phyloP scores from a whole-genome alignment of 2,797 vertebrate species.

The Micropoecilia bifurca region DNA sequence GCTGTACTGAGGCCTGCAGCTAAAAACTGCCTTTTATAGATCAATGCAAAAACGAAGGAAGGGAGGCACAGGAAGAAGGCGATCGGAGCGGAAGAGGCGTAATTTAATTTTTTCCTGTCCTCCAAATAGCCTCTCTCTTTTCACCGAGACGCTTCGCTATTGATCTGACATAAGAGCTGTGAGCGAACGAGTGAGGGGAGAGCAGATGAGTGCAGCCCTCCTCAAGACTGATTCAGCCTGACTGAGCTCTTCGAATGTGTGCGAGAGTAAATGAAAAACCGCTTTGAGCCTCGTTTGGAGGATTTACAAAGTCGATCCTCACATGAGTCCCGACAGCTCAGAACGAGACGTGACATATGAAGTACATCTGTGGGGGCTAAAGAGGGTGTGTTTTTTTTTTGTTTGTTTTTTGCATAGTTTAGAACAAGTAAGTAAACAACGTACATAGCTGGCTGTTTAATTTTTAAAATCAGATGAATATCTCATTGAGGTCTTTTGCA shows the following conservation, averaged over 20 bases:
- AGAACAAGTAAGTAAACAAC: not conserved
- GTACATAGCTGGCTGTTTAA: not conserved
- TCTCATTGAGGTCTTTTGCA: not conserved
- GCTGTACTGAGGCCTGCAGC: slow-evolving; percentile 60
- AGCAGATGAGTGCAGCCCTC: slow-evolving; percentile 17
- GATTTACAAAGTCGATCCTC: slow-evolving; percentile 15
- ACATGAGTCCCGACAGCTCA: slow-evolving; percentile 9
- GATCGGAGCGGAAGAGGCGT: slow-evolving; percentile 27
- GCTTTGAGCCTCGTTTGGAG: slow-evolving; percentile 18
- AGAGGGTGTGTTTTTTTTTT: not conserved
- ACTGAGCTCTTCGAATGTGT: not conserved
- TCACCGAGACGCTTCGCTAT: slow-evolving; percentile 38
- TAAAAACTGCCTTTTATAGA: slow-evolving; percentile 69
- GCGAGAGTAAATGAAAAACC: slow-evolving; percentile 14
- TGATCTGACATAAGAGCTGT: slow-evolving; percentile 36
- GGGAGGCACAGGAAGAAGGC: slow-evolving; percentile 18
- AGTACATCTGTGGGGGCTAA: not conserved
- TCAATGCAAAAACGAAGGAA: slow-evolving; percentile 62
- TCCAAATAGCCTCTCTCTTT: slow-evolving; percentile 46
- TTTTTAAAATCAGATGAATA: not conserved
- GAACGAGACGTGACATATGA: slow-evolving; percentile 2
- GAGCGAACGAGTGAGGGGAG: slow-evolving; percentile 16
- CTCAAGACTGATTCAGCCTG: slow-evolving; percentile 36
- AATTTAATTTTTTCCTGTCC: slow-evolving; percentile 46
- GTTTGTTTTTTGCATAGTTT: not conserved